Base-by-base conservation (phyloP, 1,140 invertebrate genomes). In the Cepaea nemoralis region DNA sequence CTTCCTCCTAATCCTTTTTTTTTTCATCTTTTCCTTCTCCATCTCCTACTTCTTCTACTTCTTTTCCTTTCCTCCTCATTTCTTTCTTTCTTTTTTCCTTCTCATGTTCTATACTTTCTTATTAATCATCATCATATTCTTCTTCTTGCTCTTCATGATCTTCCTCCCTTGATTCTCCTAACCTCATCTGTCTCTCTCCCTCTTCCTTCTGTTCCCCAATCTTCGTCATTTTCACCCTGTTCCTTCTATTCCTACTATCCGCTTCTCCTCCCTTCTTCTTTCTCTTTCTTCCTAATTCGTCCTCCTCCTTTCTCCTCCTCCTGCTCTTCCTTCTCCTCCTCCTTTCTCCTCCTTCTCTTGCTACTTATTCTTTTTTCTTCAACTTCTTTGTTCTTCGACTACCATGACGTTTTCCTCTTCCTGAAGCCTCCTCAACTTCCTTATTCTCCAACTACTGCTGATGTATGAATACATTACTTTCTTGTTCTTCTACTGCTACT, bases 341-440 rank as follows among this genome's bases (percentile, higher is more conserved):
- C 24, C 5, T n/a, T 59, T 24, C 14, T 59, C 22, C 24, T 10
- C 19, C n/a, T 24, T 59, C 55, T 59, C 55, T 59, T 5, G 8
- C 22, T 59, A 22, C n/a, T n/a, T n/a, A 10, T n/a, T 19, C 12
- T n/a, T 59, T 59, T 19, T 48, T 19, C 19, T 19, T 48, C 8
- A 48, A 19, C 19, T 48, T 48, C 45, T 59, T 70, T 24, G 16
- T n/a, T 70, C 67, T 19, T 40, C 24, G 6, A 33, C 67, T 40
- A 14, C n/a, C 39, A 19, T 19, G 8, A 10, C 19, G 8, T 45
- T 45, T 45, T 19, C 8, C 19, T 45, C 42, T 45, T 19, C 19
- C 19, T 45, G 8, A 19, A 55, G 40, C n/a, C 81, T 74, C 86
- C 86, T 35, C 84, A 88, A 87, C 88, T 0, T 80, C 88, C 42